A percentile compares a stretch with the other conserved stretches of the same genome.
Evolutionary conservation across 2,113 vertebrate genomes (phyloP).

Genomic region (Gracilinanus agilis): DNA sequence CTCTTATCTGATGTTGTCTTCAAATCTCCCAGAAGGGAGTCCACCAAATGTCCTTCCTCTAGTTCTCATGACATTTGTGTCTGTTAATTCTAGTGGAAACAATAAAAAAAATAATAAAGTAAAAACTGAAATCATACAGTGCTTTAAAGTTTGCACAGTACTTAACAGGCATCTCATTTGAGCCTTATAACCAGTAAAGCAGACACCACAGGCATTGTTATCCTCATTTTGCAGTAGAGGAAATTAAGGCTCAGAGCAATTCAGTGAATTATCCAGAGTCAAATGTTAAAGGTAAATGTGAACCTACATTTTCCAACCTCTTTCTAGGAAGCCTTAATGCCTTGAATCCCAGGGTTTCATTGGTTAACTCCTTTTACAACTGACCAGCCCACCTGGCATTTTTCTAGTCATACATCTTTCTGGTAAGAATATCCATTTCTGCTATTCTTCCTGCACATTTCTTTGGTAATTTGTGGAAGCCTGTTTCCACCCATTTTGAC

Average conservation of each 20-base stretch:
- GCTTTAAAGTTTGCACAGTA: not conserved
- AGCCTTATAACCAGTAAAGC: not conserved
- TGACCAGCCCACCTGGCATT: not conserved
- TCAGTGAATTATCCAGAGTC: not conserved
- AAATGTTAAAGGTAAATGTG: not conserved
- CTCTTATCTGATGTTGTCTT: not conserved
- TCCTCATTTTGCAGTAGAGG: no score
- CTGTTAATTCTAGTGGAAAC: not conserved
- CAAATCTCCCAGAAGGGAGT: not conserved
- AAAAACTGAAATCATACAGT: not conserved
- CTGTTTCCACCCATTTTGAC: not conserved
- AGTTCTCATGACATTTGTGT: not conserved
- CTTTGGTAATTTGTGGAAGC: not conserved
- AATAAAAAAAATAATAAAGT: not conserved
- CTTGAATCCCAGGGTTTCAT: not conserved
- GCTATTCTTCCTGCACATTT: not conserved
- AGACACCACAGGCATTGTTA: not conserved
- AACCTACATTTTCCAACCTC: not conserved
- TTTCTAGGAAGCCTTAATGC: not conserved
- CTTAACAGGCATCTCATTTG: no score
- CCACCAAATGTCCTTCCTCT: not conserved
- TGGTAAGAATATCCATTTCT: not conserved
- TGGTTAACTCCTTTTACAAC: not conserved
- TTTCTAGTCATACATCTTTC: not conserved
- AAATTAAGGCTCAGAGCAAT: not conserved